Evolutionary conservation across 2,113 vertebrate genomes (phyloP).

Genomic region (Circaetus gallicus): DNA sequence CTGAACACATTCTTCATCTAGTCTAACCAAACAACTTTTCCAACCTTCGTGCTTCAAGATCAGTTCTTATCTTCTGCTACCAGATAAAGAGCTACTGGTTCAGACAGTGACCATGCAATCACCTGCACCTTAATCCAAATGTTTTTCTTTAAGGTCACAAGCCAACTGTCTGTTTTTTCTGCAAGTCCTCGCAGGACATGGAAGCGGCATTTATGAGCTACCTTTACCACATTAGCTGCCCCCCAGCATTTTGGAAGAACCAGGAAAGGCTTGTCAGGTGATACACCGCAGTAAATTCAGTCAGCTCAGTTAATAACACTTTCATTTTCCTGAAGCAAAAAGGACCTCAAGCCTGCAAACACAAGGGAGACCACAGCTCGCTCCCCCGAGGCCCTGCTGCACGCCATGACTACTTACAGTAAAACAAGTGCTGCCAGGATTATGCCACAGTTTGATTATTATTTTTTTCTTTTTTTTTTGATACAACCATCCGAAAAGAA

Average conservation of each 20-base stretch:
- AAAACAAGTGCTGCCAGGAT: background rate
- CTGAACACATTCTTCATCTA: background rate
- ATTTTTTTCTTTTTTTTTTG: background rate
- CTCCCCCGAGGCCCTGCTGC: rapidly evolving
- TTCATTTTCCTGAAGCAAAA: conserved; percentile 3
- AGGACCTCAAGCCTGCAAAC: background rate
- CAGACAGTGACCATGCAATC: background rate
- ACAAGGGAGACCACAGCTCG: background rate
- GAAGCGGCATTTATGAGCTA: background rate
- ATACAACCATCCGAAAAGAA: background rate
- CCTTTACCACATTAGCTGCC: background rate
- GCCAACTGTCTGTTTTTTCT: background rate
- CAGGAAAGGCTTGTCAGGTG: background rate
- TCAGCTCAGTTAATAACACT: background rate
- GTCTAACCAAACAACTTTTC: background rate
- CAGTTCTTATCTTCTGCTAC: conserved; percentile 32
- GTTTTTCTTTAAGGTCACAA: conserved; percentile 40
- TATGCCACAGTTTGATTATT: background rate
- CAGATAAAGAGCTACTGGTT: conserved; percentile 53
- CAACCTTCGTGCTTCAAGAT: background rate
- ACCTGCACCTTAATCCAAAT: conserved; percentile 25
- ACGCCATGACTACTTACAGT: background rate
- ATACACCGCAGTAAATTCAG: background rate
- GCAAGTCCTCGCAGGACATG: background rate
- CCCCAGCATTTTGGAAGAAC: background rate